phyloP scores from a whole-genome alignment of 2,888 invertebrate species.

The Cistogaster globosa region DNA sequence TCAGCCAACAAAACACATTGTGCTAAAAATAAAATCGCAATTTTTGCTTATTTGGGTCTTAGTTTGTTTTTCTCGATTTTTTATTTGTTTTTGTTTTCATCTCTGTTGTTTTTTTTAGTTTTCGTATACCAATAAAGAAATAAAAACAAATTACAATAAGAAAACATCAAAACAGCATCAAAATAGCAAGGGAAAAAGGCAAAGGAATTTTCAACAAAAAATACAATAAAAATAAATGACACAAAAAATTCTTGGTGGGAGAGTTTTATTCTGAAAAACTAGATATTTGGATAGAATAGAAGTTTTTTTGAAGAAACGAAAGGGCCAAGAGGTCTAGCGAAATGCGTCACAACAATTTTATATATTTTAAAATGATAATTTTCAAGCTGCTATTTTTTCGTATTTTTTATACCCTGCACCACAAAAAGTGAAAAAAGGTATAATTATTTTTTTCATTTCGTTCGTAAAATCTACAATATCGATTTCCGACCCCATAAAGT shows the following conservation, averaged over 20 bases:
- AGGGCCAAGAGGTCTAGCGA: too few species aligned
- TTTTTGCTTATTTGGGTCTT: not conserved
- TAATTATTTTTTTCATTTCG: too few species aligned
- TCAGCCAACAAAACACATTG: conserved; percentile 6
- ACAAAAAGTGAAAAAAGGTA: too few species aligned
- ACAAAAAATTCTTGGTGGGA: too few species aligned
- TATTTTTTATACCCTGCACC: too few species aligned
- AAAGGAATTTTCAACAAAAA: not conserved
- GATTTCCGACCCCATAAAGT: too few species aligned
- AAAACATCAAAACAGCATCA: not conserved
- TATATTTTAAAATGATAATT: too few species aligned
- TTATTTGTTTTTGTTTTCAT: not conserved
- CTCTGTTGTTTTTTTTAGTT: not conserved
- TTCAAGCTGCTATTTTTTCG: too few species aligned
- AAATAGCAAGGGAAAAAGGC: not conserved
- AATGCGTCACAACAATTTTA: too few species aligned
- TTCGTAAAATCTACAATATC: too few species aligned
- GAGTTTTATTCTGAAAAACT: not conserved
- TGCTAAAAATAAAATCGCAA: conserved; percentile 42
- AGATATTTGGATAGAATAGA: too few species aligned
- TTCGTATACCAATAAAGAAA: not conserved
- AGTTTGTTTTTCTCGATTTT: not conserved
- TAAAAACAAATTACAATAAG: not conserved
- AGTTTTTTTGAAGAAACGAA: too few species aligned
- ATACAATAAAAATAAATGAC: not conserved